Percentiles rank a stretch among this genome's conserved stretches.
Evolutionary conservation across 2,888 invertebrate genomes (phyloP).

Genomic region (Drosophila borborema): DNA sequence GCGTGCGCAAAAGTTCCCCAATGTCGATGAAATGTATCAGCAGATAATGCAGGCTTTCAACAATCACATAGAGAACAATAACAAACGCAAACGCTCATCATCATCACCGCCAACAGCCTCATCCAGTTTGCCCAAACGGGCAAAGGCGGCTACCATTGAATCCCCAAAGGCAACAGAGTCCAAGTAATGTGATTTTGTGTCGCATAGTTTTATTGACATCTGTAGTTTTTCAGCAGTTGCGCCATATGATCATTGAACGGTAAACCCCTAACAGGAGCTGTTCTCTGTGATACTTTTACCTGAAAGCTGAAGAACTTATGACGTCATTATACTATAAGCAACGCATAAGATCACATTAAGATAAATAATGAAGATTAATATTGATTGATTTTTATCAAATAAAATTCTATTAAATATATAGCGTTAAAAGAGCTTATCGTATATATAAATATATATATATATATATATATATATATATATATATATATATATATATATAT

Average conservation of each 20-base stretch:
- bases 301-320: constrained; percentile 24
- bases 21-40: constrained; percentile 48
- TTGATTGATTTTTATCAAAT: constrained; percentile 4
- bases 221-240: constrained; percentile 31
- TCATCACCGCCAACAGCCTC: constrained; percentile 9
- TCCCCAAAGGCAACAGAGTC: neutral
- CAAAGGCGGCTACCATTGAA: neutral
- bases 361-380: constrained; percentile 1
- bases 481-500: neutral
- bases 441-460: neutral
- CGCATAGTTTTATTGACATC: neutral
- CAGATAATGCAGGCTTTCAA: constrained; percentile 27
- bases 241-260: constrained; percentile 61
- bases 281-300: constrained; percentile 50
- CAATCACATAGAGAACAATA: constrained; percentile 1
- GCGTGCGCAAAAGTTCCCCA: constrained; percentile 82
- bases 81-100: constrained; percentile 30
- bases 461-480: neutral
- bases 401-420: constrained; percentile 9
- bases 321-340: constrained; percentile 11
- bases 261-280: constrained; percentile 58
- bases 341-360: neutral
- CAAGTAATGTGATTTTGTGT: neutral
- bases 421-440: neutral
- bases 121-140: constrained; percentile 36